Conservation (phyloP, 2,113 vertebrate species). For the Pristiophorus japonicus region DNA sequence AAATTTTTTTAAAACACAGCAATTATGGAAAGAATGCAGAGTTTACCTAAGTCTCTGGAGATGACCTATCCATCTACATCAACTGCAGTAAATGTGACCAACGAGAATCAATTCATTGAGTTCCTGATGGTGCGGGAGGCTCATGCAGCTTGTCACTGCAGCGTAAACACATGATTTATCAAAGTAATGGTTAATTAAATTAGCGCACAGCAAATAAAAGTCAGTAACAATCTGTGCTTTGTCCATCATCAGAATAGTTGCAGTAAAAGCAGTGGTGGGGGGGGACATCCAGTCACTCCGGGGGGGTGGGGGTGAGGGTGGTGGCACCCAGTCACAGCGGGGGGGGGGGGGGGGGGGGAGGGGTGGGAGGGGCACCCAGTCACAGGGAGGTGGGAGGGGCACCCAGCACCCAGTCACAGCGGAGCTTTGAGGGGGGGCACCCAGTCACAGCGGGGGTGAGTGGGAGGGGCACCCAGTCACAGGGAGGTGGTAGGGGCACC, state of each 20-base stretch:
- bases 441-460: slow-evolving; percentile 15
- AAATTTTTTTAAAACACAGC: not conserved
- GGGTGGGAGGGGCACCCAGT: not conserved
- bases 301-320: slow-evolving; percentile 31
- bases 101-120: slow-evolving; percentile 44
- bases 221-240: not conserved
- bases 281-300: not conserved
- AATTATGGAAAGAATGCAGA: not conserved
- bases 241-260: not conserved
- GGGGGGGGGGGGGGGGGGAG: slow-evolving; percentile 19
- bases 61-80: slow-evolving; percentile 8
- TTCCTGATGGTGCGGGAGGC: slow-evolving; percentile 47
- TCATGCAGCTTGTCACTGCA: slow-evolving; percentile 42
- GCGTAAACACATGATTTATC: slow-evolving; percentile 54
- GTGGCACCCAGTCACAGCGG: not conserved
- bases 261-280: not conserved
- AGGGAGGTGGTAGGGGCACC: too few species aligned
- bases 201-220: slow-evolving; percentile 46
- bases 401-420: not conserved
- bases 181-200: slow-evolving; percentile 57
- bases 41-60: not conserved
- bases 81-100: slow-evolving; percentile 31
- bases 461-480: not conserved
- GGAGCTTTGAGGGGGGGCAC: not conserved
- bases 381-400: not conserved